Evolutionary conservation across 1,140 invertebrate genomes (phyloP), one percentile per base, ranked within the genome.

Genomic region (Heliconius himera): DNA sequence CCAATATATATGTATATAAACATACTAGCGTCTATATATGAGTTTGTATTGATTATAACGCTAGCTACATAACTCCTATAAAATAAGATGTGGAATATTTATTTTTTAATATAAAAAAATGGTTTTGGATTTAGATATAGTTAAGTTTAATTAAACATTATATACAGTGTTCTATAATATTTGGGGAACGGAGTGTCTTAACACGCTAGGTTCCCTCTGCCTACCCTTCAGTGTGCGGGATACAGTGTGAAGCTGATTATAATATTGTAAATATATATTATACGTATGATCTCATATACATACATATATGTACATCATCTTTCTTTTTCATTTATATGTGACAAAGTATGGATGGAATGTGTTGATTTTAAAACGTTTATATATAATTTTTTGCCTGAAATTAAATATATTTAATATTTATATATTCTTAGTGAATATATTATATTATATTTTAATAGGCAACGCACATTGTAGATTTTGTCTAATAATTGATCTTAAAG

Each of bases 61-160:
- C 60, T 66, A 66, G 60, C 9, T 2, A 6, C 8, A 66, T 26
- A 16, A 66, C 11, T 66, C 60, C 60, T 66, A 29, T 22, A 66
- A 66, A 26, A 3, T 66, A 66, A 13, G 26, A 66, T 26, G 26
- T 66, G 26, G 60, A 11, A 66, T 66, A 66, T 26, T 26, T 66
- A 29, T 66, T 66, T 66, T 26, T 66, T 66, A 22, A 22, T 22
- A n/a, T 66, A 22, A 22, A 26, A 46, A 29, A 29, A 66, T 29
- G 60, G 60, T 66, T 66, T 66, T 66, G 60, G 60, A 66, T 66
- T 66, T 66, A 66, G 60, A 13, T 66, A 66, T 66, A 26, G 11
- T 26, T 66, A 66, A 29, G 60, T 29, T 56, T 56, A 66, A 13
- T 66, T 66, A 16, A 66, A 8, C 16, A 20, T 46, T 51, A 20